These are phyloP conservation scores for Tinamus guttatus DNA, from an alignment of 2,113 vertebrate species.

Conservation along the genomic window DNA sequence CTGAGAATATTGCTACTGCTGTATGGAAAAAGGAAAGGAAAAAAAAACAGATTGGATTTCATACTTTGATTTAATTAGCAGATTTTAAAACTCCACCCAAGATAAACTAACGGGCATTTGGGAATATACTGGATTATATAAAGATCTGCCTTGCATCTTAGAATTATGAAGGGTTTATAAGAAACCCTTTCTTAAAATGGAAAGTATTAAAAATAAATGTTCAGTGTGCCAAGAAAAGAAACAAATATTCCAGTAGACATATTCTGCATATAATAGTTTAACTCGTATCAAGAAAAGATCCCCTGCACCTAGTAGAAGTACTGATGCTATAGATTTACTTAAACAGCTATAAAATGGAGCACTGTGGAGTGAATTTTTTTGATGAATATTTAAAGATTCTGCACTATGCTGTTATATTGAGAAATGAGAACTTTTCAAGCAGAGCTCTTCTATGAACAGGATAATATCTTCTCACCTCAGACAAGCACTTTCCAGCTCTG, in stretches of 20 bases:
- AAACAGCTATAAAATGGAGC: not conserved
- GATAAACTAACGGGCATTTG: not conserved
- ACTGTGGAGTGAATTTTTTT: not conserved
- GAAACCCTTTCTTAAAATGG: not conserved
- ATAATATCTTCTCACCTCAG: not conserved
- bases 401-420: not conserved
- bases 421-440: not conserved
- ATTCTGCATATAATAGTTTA: not conserved
- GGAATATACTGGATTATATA: not conserved
- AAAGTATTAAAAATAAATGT: not conserved
- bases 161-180: not conserved
- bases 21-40: not conserved
- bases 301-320: not conserved
- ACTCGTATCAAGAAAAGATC: not conserved
- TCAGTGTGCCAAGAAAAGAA: not conserved
- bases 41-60: not conserved
- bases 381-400: not conserved
- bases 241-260: not conserved
- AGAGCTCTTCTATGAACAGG: not conserved
- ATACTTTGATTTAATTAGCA: not conserved
- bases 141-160: not conserved
- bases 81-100: not conserved
- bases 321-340: not conserved
- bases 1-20: not conserved
- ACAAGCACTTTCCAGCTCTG: not conserved